Evolutionary conservation across 2,888 invertebrate genomes (phyloP), one percentile per base, ranked within the genome.

Genomic region (Xestia rhomboidea): DNA sequence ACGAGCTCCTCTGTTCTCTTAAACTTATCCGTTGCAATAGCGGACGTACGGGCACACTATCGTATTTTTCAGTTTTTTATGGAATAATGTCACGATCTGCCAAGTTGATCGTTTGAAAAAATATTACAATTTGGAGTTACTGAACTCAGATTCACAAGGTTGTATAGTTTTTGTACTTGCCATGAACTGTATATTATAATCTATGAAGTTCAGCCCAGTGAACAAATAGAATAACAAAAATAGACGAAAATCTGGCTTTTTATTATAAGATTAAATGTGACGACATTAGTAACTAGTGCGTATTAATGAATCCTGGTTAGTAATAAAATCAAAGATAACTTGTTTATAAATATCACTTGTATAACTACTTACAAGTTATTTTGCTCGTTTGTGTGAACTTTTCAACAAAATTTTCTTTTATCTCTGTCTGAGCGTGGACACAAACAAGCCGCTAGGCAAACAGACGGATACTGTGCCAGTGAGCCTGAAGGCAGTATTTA

Each of bases 81-180:
- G 41, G 69, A 62, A 83, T 82, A 82, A 71, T 71, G 41, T 78
- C 60, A 24, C 54, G 46, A 82, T 64, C 73, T 46, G 13, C 66
- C 68, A 60, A 57, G 60, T 34, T 46, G 1, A 57, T 46, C 73
- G 60, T 74, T 63, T 68, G 79, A 82, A 83, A 83, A 82, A 83
- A 82, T 82, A 82, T 82, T 75, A 71, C 70, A 74, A 74, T 74
- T 82, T 60, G 64, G 41, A 75, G 83, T 82, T 70, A 79, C 24
- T 81, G 81, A 81, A 81, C 81, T 83, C 54, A n/a, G 57, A 66
- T 78, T 51, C 70, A 82, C 83, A 82, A 82, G 83, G 82, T 34
- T 83, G 82, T 79, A 63, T 63, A 64, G 73, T 81, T 82, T 82
- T 81, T 70, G 62, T 71, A 77, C 78, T 82, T 63, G 34, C 68